phyloP scores from a whole-genome alignment of 2,797 vertebrate species.

The Moxostoma hubbsi region DNA sequence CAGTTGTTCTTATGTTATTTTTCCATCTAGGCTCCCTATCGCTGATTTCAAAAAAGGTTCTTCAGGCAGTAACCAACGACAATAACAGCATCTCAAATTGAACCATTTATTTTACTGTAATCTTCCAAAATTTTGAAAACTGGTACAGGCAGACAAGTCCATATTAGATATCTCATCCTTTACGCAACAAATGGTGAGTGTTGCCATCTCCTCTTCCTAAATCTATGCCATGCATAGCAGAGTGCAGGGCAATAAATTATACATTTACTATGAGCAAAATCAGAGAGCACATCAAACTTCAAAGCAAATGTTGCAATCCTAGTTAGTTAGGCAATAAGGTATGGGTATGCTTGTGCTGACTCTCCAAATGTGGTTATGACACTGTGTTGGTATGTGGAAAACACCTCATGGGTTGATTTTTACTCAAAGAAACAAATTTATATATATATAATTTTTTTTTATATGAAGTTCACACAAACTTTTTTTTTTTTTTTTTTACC shows the following conservation, averaged over 20 bases:
- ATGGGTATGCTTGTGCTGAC: slow-evolving; percentile 18
- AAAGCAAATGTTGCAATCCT: slow-evolving; percentile 58
- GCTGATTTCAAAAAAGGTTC: slow-evolving; percentile 76
- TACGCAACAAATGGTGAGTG: slow-evolving; percentile 88
- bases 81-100: slow-evolving; percentile 76
- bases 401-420: no score
- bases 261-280: slow-evolving; percentile 56
- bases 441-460: no score
- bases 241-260: slow-evolving; percentile 66
- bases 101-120: slow-evolving; percentile 78
- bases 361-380: neutral
- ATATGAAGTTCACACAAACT: no score
- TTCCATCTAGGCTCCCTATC: slow-evolving; percentile 76
- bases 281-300: slow-evolving; percentile 41
- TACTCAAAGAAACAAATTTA: no score
- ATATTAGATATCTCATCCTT: slow-evolving; percentile 81
- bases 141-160: slow-evolving; percentile 75
- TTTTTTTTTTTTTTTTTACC: no score
- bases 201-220: slow-evolving; percentile 34
- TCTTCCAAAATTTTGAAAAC: slow-evolving; percentile 82
- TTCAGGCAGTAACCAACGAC: slow-evolving; percentile 87
- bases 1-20: slow-evolving; percentile 25
- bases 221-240: slow-evolving; percentile 37
- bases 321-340: slow-evolving; percentile 30
- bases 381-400: no score